These are phyloP conservation scores for Crypturellus undulatus DNA, from an alignment of 2,113 vertebrate species.

Conservation along the genomic window DNA sequence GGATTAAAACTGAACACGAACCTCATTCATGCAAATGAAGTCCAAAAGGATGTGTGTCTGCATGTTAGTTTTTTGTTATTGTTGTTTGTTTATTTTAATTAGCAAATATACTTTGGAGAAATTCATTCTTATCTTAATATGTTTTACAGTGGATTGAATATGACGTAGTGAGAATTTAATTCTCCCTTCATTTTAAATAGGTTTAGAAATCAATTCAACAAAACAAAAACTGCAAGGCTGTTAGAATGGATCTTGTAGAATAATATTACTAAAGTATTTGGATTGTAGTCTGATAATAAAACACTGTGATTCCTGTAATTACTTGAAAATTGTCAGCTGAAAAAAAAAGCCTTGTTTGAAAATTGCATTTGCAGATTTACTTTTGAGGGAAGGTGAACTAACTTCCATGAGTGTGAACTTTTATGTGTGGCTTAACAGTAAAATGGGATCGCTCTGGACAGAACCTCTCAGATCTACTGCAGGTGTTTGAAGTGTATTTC, in stretches of 20 bases:
- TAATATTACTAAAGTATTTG: not conserved
- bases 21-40: not conserved
- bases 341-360: constrained; percentile 13
- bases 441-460: not conserved
- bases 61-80: not conserved
- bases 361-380: not conserved
- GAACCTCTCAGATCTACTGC: not conserved
- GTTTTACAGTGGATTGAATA: not conserved
- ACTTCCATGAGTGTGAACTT: not conserved
- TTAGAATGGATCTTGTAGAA: not conserved
- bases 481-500: not conserved
- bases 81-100: not conserved
- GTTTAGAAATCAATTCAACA: not conserved
- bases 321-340: not conserved
- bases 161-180: not conserved
- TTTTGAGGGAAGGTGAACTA: not conserved
- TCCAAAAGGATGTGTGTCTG: not conserved
- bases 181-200: constrained; percentile 4
- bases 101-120: not conserved
- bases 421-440: not conserved
- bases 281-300: constrained; percentile 34
- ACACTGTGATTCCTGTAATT: not conserved
- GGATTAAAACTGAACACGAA: not conserved
- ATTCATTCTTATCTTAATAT: not conserved
- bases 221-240: not conserved